Evolutionary conservation across 2,113 vertebrate species (phyloP), one percentile per base, ranked within the genome.

Genomic region (Mungos mungo): DNA sequence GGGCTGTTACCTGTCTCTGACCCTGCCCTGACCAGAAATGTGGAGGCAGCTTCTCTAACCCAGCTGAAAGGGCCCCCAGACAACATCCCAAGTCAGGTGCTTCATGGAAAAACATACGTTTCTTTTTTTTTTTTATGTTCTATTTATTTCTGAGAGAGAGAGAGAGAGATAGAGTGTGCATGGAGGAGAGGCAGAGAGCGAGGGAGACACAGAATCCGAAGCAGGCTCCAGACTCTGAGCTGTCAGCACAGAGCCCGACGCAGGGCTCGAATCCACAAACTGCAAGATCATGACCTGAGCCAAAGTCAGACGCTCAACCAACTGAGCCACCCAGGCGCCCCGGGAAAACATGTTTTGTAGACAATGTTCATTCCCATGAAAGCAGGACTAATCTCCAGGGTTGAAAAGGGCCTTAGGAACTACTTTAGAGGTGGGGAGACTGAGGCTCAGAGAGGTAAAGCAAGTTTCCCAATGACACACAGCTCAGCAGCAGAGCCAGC

Each of bases 401-500:
- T 12, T 50, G 12, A 33, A 35, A 86, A 89, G 18, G 50, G 84
- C 16, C 2, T 29, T 31, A 18, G 65, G 52, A 35, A 35, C 29
- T 50, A 47, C 9, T 19, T 71, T 31, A 35, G 25, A 88, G 41
- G 19, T 5, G 13, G 57, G 68, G 72, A 90, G 45, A 54, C 60
- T 9, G 38, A 88, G 92, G n/a, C 38, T 66, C 93, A 87, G 86
- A 80, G 60, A 85, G 35, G 38, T 41, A 47, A 88, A 82, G 38
- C 0, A 2, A 66, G 21, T 12, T 45, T 60, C 12, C 60, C 69
- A 45, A 0, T 0, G 31, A 50, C 54, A 92, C 57, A 57, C 5
- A 66, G 90, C 47, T 60, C 9, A 18, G 82, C 2, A 31, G 47
- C 80, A n/a, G 9, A 21, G 38, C 89, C 65, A 10, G 38, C 15